These are phyloP conservation scores for Acanthosepion esculentum DNA, from an alignment of 2,888 invertebrate species.

Conservation along the genomic window DNA sequence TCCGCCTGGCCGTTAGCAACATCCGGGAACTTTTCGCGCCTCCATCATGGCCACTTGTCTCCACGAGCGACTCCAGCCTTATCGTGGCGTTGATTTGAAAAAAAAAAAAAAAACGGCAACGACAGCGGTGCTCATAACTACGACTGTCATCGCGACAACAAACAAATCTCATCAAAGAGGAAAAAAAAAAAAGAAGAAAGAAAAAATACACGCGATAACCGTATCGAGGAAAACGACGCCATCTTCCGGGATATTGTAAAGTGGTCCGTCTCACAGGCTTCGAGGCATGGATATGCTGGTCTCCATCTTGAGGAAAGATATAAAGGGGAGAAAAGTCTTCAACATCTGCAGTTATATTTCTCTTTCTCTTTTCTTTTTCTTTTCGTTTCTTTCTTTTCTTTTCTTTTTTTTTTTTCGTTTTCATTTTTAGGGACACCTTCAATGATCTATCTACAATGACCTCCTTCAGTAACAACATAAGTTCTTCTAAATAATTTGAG, in stretches of 20 bases:
- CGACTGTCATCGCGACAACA: background rate
- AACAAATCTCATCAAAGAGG: background rate
- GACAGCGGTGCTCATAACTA: background rate
- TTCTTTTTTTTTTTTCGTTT: background rate
- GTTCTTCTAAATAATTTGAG: background rate
- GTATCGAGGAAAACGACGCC: background rate
- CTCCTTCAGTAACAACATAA: background rate
- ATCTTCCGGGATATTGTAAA: slow-evolving; percentile 5
- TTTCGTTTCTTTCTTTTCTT: background rate
- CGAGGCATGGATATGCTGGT: background rate
- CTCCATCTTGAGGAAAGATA: background rate
- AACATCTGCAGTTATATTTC: background rate
- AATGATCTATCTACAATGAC: background rate
- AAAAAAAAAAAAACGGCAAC: background rate
- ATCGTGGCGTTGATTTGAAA: background rate
- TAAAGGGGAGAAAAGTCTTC: background rate
- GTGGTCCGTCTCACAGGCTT: background rate
- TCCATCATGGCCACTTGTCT: slow-evolving; percentile 4
- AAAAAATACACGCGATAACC: background rate
- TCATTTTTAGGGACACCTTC: background rate
- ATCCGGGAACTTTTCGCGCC: slow-evolving; percentile 13
- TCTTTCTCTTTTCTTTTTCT: background rate
- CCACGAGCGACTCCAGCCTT: background rate
- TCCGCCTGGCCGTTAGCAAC: background rate
- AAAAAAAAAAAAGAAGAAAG: background rate